Base-by-base conservation (phyloP, 1,140 invertebrate species). In the Drosophila micromelanica region DNA sequence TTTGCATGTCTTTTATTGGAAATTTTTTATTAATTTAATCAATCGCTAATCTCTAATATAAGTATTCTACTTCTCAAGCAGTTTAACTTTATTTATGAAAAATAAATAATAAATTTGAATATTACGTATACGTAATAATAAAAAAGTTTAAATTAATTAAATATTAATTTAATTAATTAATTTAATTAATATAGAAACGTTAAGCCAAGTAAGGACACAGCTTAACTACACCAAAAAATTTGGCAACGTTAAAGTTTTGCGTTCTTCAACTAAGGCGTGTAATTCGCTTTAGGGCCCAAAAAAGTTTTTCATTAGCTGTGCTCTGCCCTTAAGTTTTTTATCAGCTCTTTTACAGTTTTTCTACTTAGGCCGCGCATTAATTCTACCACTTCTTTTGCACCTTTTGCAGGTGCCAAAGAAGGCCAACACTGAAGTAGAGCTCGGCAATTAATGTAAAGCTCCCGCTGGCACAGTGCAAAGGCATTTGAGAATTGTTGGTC, bases 371-470 rank as follows among this genome's bases (percentile, higher is more conserved):
- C 68, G 63, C 32, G 49, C 79, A 73, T 74, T 81, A 49, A 64
- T 56, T 77, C 62, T 42, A 48, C 57, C 48, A 59, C 27, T 45
- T 69, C 61, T 59, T 43, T 1, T 23, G 51, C 62, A 27, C 17
- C 48, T 48, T 32, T 42, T 40, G 46, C 60, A 81, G 79, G 75
- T 78, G 46, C 78, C 23, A 73, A 48, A 68, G 8, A 62, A 60
- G 59, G 78, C 54, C 42, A 64, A 49, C 67, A 46, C 40, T 63
- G 42, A 78, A 79, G 61, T 84, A 80, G 64, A 79, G 84, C 59
- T 76, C 73, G 80, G 80, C 80, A 79, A 84, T 84, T 84, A 84
- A 84, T 84, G 80, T 62, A 76, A 79, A 79, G 75, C 80, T 72
- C 67, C 54, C 27, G 27, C 27, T 27, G 27, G 27, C 27, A 27